Percentiles rank a stretch among this genome's conserved stretches.
Conservation (phyloP, 1,140 invertebrate species). For the Magallana ariakensis region DNA sequence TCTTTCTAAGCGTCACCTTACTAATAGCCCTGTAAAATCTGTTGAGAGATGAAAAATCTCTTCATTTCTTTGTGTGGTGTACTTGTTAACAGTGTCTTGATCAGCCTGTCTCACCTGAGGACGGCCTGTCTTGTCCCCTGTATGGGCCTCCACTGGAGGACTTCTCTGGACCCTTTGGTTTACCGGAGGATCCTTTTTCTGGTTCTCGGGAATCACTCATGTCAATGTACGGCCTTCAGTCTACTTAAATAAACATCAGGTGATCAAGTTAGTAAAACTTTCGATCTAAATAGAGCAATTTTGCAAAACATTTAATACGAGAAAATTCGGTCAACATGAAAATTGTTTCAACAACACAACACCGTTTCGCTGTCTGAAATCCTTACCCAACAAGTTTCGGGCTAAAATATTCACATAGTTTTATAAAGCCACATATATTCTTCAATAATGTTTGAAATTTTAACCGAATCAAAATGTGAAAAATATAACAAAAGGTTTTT, state of each 20-base stretch:
- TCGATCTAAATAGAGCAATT: no score
- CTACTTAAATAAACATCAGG: no score
- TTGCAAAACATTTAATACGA: neutral
- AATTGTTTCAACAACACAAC: neutral
- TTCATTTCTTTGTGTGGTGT: no score
- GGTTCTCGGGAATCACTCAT: slow-evolving; percentile 20
- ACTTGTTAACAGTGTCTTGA: no score
- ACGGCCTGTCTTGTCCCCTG: neutral
- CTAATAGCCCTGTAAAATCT: no score
- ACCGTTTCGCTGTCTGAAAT: neutral
- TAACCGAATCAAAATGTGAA: neutral
- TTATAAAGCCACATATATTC: neutral
- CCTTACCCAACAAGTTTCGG: neutral
- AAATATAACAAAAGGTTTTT: neutral
- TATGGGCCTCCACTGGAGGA: neutral
- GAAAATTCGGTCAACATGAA: slow-evolving; percentile 17
- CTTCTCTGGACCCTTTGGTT: neutral
- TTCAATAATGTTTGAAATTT: no score
- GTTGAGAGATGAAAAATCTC: no score
- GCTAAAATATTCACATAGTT: neutral
- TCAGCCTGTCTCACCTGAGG: neutral
- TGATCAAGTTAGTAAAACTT: no score
- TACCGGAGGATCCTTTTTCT: neutral
- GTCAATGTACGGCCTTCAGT: neutral
- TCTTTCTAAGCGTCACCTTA: no score